Base-by-base conservation (phyloP, 2,797 vertebrate species). In the Loris lydekkerianus region DNA sequence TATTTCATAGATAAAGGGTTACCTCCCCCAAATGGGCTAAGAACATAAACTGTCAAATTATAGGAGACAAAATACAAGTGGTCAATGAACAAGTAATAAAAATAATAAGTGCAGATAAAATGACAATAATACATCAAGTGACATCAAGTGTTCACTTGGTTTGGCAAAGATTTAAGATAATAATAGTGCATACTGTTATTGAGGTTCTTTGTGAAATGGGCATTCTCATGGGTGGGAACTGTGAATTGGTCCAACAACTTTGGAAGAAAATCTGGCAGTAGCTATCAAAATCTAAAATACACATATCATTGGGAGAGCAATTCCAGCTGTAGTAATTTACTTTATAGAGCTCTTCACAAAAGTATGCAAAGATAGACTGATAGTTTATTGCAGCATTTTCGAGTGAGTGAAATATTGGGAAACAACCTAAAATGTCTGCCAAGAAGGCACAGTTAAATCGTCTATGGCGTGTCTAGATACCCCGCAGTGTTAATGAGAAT, bases 251-350 rank as follows among this genome's bases (percentile, higher is more conserved):
- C 60, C 65, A 88, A n/a, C 7, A 88, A 40, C 27, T 76, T 53
- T 18, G 37, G 34, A 72, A 17, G 21, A 70, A 72, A 82, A 61
- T 91, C 56, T 72, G 67, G 29, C 61, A 86, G 86, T 60, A 81
- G 82, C 77, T 81, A 70, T 89, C 63, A 63, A 85, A 94, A 89
- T 43, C 80, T 80, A 73, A 96, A 95, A 77, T 77, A 60, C 2
- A 15, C 29, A 25, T 60, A 49, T 84, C 60, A 81, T 29, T 73
- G 46, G 67, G 49, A 89, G 95, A 86, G 72, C 77, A 81, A 75
- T 77, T 94, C 69, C 8, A 31, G 49, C 5, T 86, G 10, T 58
- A 69, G 69, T 56, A 67, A 91, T 93, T 88, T 82, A 53, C 89
- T 91, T 80, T 89, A 63, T 49, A 83, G 92, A 91, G 17, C 70